Evolutionary conservation across 2,797 vertebrate genomes (phyloP), one percentile per base, ranked within the genome.

Genomic region (Coilia nasus): DNA sequence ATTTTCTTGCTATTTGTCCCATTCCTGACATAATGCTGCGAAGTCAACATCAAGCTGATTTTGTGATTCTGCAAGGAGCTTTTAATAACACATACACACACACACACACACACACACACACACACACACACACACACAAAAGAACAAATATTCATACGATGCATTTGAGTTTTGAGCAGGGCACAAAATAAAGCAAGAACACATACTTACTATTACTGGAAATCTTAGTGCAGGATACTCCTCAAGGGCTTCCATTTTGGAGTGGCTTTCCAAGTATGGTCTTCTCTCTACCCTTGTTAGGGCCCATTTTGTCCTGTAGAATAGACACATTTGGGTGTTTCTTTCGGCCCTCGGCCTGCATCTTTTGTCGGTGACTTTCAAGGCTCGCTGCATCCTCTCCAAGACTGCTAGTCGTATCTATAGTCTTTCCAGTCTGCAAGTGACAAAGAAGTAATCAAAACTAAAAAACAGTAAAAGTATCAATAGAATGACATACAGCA

Each of bases 1-100:
- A 12, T n/a, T 60, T 82, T 31, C 17, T 82, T 21, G 82, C 56
- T 35, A 57, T n/a, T 60, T 59, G 56, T 17, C 81, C 54, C 50
- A 82, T 82, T 59, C 81, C 47, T 9, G 14, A 17, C 25, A 59
- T 56, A 1, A 82, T 82, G 56, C 54, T 82, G 28, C 64, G 3
- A 71, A 1, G 59, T 82, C 82, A 60, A 82, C 56, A 59, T 82
- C 82, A 41, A 59, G 56, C 56, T 82, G 82, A 21, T 60, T 59
- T 82, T 59, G 82, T 21, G 28, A 60, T 17, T 71, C 64, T 31
- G 64, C 14, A 35, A 71, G 64, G 14, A 35, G 64, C 28, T n/a
- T n/a, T n/a, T n/a, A n/a, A n/a, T 71, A 6, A 81, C 17, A 71
- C 64, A 71, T 11, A 4, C 14, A 71, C 1, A 81, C 80, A 81